Evolutionary conservation across 2,113 vertebrate genomes (phyloP).

Genomic region (Fregata magnificens): DNA sequence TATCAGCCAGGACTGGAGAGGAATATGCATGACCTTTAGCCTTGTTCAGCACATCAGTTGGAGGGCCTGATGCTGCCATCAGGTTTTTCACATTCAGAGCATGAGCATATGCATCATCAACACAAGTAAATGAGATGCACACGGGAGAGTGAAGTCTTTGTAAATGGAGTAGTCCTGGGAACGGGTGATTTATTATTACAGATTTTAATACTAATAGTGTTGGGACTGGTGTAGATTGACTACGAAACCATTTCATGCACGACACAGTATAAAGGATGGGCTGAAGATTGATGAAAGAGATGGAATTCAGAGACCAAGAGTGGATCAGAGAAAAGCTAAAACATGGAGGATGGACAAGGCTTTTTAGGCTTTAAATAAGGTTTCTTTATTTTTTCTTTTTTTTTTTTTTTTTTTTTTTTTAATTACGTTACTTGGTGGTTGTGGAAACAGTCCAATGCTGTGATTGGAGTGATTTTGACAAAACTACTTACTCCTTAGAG

Average conservation of each 20-base stretch:
- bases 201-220: conserved; percentile 13
- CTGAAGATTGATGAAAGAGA: not conserved
- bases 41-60: not conserved
- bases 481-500: not conserved
- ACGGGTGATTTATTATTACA: not conserved
- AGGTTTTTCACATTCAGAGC: conserved; percentile 9
- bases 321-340: not conserved
- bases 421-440: not conserved
- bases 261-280: not conserved
- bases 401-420: no score
- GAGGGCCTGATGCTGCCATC: not conserved
- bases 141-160: not conserved
- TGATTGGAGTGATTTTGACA: not conserved
- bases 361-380: not conserved
- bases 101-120: conserved; percentile 9
- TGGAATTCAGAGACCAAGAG: not conserved
- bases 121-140: not conserved
- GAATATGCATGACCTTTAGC: not conserved
- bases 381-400: not conserved
- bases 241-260: not conserved
- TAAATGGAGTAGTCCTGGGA: not conserved
- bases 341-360: not conserved
- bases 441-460: not conserved
- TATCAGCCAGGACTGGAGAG: not conserved
- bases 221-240: not conserved